Evolutionary conservation across 1,140 invertebrate genomes (phyloP).

Genomic region (fruit fly (Drosophila melanogaster)): Release_6_plus_ISO1_MT NT_033779.5:3849001-3849500

Average conservation of each 20-base stretch:
- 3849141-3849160: conserved; percentile 37
- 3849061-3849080: conserved; percentile 37
- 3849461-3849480: conserved; percentile 79
- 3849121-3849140: too few relatives aligned
- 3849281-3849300: conserved; percentile 73
- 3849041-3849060: not conserved
- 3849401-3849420: conserved; percentile 3
- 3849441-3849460: conserved; percentile 49
- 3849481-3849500: conserved; percentile 60
- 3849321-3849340: conserved; percentile 69
- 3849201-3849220: conserved; percentile 74
- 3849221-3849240: conserved; percentile 82
- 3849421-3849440: conserved; percentile 44
- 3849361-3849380: conserved; percentile 62
- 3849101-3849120: conserved; percentile 28
- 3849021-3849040: conserved; percentile 2
- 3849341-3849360: conserved; percentile 74
- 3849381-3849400: not conserved
- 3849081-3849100: conserved; percentile 74
- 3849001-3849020: conserved; percentile 40
- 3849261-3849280: conserved; percentile 44
- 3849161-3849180: conserved; percentile 38
- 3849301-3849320: conserved; percentile 60
- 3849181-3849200: conserved; percentile 81
- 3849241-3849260: conserved; percentile 81